Base-by-base conservation (phyloP, 2,888 invertebrate species). In the Pyrrhia umbra region DNA sequence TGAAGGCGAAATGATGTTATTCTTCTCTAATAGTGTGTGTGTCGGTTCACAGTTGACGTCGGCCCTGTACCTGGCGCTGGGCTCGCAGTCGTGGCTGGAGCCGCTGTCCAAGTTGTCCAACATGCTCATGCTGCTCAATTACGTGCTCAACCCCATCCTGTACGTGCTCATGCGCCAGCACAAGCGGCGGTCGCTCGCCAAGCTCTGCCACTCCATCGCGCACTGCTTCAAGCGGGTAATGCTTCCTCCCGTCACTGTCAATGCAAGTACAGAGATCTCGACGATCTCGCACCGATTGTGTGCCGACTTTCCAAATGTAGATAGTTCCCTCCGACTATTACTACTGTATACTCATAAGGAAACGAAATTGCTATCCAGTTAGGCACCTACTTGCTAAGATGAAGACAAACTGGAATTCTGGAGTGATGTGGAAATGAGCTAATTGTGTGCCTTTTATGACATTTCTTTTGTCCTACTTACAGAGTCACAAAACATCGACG, bases 121-220 rank as follows among this genome's bases (percentile, higher is more conserved):
- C 87, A 89, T 97, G 59, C 94, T 98, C 61, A 96, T 98, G 94
- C 96, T 97, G 52, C 89, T 97, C 54, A 98, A 98, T 92, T 98
- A 98, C 90, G 96, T 97, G 27, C 95, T 98, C 69, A 97, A 98
- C 90, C 98, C 98, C 1, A 97, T 97, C 80, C 96, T 98, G 57
- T 98, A 98, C 90, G 98, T 98, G 50, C 93, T 98, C 25, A 96
- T 97, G 88, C 95, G 97, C 10, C 90, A 91, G 77, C 83, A 90
- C 18, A 85, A 87, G 18, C 83, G 79, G 34, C 74, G 86, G 59
- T 85, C 87, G n/a, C 56, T 79, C 63, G 67, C 84, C 59, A 76
- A 84, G 49, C 80, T 91, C 52, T 89, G 91, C 72, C 91, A 85
- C 76, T 84, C 87, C 46, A 79, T 93, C 65, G 86, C 89, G 39